Evolutionary conservation across 2,888 invertebrate genomes (phyloP), one percentile per base, ranked within the genome.

Genomic region (Nymphalis urticae): DNA sequence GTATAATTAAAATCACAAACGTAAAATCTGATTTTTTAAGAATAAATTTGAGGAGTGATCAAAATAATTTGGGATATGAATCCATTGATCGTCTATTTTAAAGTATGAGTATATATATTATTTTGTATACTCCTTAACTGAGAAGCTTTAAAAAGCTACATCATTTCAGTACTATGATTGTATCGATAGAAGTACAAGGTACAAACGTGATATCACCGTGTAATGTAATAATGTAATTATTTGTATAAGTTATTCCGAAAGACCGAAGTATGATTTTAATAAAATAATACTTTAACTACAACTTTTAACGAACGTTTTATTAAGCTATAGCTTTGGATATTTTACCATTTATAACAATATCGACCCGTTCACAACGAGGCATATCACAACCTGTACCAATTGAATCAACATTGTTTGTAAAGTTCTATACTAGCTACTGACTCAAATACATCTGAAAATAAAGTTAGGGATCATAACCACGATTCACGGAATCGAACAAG

Each of bases 371-470:
- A 88, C 88, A 92, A 92, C 92, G 91, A 90, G 92, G 90, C 88
- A 84, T 91, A 90, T 92, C 92, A 92, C 92, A 92, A 92, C 92
- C 92, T 90, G 92, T 91, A 90, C 90, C 89, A 92, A 92, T 92
- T 92, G 92, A 92, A 92, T 90, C 88, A 92, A 91, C 91, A 90
- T 92, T 89, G 91, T 92, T 92, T 92, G 92, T 92, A 92, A 92
- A 92, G 89, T 89, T 88, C 89, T 92, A 92, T 89, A 87, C 92
- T 92, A 92, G 85, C 92, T 92, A 92, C 86, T 87, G 91, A 91
- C 91, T 90, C 89, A 91, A 88, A 88, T 85, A 89, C 83, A 85
- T 91, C 89, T 81, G 89, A 91, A 91, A 90, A 91, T 90, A 92
- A 92, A 90, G 84, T 89, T 85, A 90, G 88, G 91, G 90, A 85